These are phyloP conservation scores for Orientallactaga bullata DNA, from an alignment of 2,113 vertebrate species.

Conservation along the genomic window DNA sequence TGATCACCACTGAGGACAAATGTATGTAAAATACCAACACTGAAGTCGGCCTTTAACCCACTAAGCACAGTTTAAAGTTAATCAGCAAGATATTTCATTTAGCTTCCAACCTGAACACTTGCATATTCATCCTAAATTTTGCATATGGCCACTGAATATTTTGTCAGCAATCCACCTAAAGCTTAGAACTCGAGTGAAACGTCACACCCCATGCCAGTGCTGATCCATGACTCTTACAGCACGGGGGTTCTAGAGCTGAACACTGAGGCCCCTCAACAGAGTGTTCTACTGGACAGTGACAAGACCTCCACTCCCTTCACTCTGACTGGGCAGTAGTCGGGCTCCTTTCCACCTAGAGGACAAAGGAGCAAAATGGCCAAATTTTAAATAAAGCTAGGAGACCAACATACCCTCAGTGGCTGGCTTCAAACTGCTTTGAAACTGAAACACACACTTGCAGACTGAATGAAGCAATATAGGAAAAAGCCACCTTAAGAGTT, in stretches of 20 bases:
- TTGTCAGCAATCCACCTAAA: not conserved
- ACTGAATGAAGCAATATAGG: not conserved
- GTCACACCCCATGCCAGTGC: not conserved
- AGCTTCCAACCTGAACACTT: constrained; percentile 5
- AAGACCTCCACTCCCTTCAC: not conserved
- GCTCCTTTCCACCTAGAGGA: constrained; percentile 16
- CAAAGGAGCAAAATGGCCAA: not conserved
- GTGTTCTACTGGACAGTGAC: too few species aligned
- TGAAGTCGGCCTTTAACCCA: constrained; percentile 3
- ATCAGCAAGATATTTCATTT: constrained; percentile 22
- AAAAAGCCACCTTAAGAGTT: not conserved
- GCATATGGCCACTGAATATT: not conserved
- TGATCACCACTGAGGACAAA: not conserved
- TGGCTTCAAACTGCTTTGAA: not conserved
- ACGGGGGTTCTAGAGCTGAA: too few species aligned
- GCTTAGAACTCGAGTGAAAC: constrained; percentile 6
- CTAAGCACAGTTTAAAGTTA: not conserved
- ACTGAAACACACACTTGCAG: not conserved
- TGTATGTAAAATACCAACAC: not conserved
- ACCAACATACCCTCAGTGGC: not conserved
- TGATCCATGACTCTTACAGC: not conserved
- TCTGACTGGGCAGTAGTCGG: not conserved
- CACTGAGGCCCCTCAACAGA: not conserved
- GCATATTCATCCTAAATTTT: not conserved
- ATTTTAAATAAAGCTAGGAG: not conserved